Base-by-base conservation (phyloP, 2,888 invertebrate species). In the Pseudanteris insignis region DNA sequence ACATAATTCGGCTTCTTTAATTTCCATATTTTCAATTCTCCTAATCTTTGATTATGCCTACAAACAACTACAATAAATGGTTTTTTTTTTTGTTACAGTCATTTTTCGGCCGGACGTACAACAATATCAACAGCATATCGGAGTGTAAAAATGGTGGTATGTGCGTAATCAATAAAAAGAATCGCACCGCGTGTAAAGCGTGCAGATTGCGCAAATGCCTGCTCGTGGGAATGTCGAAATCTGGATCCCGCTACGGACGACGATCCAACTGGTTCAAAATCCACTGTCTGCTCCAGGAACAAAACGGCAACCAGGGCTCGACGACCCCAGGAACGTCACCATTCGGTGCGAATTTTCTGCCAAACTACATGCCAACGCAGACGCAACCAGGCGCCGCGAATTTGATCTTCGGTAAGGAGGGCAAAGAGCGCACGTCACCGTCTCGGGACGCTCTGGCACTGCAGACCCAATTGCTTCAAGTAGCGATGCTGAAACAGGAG, bases 251-350 rank as follows among this genome's bases (percentile, higher is more conserved):
- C 46, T 94, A 94, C 77, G 94, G 94, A 0, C 84, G 94, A 13
- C 84, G 94, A 41, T 93, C 93, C 40, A 94, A 94, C 81, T 94
- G 94, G 93, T 94, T 94, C 84, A 94, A 94, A 81, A 94, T 94
- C 67, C 93, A 94, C 77, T 94, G 94, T 67, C 79, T 85, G 4
- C 82, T 85, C 1, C 85, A 86, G 67, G 85, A 85, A 60, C 85
- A 81, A 34, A 30, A 30, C 70, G 3, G 72, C 70, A 10, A 70
- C 70, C 15, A 72, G 71, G 1, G 70, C 71, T 6, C 50, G 63
- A 50, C 37, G 54, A 47, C 41, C 25, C 69, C 50, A 64, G 68
- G 51, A 66, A 64, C 30, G 62, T 58, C 12, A 59, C 41, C 70
- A 0, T 68, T 63, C 53, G 37, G 29, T 37, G 24, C 12, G 24